These are phyloP conservation scores for Mythimna ferrago DNA, from an alignment of 2,888 invertebrate species.

Conservation along the genomic window DNA sequence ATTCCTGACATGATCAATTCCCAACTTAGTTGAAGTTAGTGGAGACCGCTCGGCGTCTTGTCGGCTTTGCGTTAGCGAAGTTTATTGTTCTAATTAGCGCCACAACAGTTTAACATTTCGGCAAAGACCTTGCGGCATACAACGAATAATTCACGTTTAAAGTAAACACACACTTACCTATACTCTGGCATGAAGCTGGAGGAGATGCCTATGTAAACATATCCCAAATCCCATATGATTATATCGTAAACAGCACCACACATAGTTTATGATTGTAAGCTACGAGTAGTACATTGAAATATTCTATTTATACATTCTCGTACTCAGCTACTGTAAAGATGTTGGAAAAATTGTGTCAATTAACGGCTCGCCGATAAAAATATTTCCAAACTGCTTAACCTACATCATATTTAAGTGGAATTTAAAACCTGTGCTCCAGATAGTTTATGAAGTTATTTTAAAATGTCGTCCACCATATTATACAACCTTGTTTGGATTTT, in stretches of 20 bases:
- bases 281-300: neutral
- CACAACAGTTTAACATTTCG: slow-evolving; percentile 54
- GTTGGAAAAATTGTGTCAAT: slow-evolving; percentile 6
- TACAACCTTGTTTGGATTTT: slow-evolving; percentile 25
- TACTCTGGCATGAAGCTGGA: neutral
- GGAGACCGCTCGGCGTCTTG: slow-evolving; percentile 10
- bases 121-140: slow-evolving; percentile 41
- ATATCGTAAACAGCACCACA: slow-evolving; percentile 10
- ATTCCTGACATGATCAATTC: slow-evolving; percentile 55
- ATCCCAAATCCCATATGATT: slow-evolving; percentile 28
- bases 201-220: slow-evolving; percentile 13
- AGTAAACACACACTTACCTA: slow-evolving; percentile 34
- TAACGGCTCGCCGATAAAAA: slow-evolving; percentile 10
- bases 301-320: slow-evolving; percentile 9
- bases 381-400: slow-evolving; percentile 9
- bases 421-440: slow-evolving; percentile 19
- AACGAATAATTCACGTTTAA: slow-evolving; percentile 39
- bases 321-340: neutral
- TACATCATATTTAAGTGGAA: slow-evolving; percentile 14
- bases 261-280: slow-evolving; percentile 3
- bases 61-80: slow-evolving; percentile 45
- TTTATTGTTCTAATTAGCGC: slow-evolving; percentile 62
- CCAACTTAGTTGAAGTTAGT: slow-evolving; percentile 21
- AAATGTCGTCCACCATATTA: slow-evolving; percentile 17
- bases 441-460: slow-evolving; percentile 20